Evolutionary conservation across 1,140 invertebrate species (phyloP).

Genomic region (Hestina assimilis): DNA sequence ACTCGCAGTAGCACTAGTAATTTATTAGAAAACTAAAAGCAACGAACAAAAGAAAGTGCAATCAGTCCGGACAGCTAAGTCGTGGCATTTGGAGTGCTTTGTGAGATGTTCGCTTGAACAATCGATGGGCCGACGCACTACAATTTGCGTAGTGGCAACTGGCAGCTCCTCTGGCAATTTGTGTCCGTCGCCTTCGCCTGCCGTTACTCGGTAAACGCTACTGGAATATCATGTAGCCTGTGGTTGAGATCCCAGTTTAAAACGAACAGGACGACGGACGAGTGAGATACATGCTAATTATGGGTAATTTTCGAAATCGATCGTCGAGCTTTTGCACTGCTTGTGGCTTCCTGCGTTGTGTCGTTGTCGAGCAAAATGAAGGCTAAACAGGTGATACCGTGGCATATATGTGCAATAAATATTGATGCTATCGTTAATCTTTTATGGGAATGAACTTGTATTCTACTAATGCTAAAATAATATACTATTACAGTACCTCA

Average conservation of each 20-base stretch:
- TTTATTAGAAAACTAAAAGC: conserved; percentile 18
- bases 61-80: conserved; percentile 17
- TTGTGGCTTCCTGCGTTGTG: conserved; percentile 63
- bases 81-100: conserved; percentile 23
- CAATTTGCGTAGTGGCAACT: conserved; percentile 72
- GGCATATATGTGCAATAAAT: background rate
- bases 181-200: conserved; percentile 66
- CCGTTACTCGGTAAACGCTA: conserved; percentile 75
- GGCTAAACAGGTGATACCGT: conserved; percentile 32
- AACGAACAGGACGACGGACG: conserved; percentile 59
- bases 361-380: conserved; percentile 45
- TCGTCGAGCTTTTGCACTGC: conserved; percentile 64
- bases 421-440: too few species aligned
- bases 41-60: conserved; percentile 21
- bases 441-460: too few species aligned
- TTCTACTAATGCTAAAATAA: too few species aligned
- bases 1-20: conserved; percentile 5
- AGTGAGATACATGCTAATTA: conserved; percentile 75
- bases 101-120: conserved; percentile 37
- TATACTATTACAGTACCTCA: too few species aligned
- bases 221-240: conserved; percentile 70
- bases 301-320: conserved; percentile 77
- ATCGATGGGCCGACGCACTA: conserved; percentile 52
- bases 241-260: conserved; percentile 66
- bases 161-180: conserved; percentile 70